Evolutionary conservation across 2,113 vertebrate species (phyloP).

Genomic region (Entosphenus tridentatus): DNA sequence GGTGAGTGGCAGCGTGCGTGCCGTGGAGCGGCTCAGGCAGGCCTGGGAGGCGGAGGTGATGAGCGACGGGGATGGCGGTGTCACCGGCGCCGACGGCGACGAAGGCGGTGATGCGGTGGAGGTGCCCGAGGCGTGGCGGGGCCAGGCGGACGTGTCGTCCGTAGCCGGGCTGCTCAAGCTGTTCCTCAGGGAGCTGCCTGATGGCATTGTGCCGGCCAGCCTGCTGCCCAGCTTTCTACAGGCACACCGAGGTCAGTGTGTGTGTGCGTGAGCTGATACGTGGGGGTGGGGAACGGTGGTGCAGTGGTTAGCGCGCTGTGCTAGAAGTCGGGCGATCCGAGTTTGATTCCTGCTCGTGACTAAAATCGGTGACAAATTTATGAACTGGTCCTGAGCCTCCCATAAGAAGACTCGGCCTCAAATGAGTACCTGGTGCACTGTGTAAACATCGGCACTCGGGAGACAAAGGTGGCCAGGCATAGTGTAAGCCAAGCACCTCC

Average conservation of each 20-base stretch:
- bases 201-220: constrained; percentile 31
- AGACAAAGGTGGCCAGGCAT: no score
- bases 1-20: constrained; percentile 48
- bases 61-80: constrained; percentile 25
- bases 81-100: constrained; percentile 44
- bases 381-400: no score
- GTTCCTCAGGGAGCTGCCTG: constrained; percentile 56
- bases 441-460: no score
- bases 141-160: constrained; percentile 31
- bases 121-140: constrained; percentile 34
- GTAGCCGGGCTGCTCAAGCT: constrained; percentile 65
- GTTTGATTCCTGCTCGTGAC: no score
- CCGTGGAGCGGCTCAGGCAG: constrained; percentile 38
- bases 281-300: background rate
- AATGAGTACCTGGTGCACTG: no score
- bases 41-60: constrained; percentile 36
- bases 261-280: background rate
- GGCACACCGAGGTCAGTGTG: constrained; percentile 37
- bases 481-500: no score
- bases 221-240: constrained; percentile 35
- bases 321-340: no score
- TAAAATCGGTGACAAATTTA: no score
- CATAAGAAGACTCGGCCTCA: no score
- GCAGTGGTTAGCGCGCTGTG: background rate
- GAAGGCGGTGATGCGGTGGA: constrained; percentile 29